A percentile compares a stretch with the other conserved stretches of the same genome.
These are phyloP conservation scores for Ascaphus truei DNA, from an alignment of 2,113 vertebrate species.

Conservation along the genomic window DNA sequence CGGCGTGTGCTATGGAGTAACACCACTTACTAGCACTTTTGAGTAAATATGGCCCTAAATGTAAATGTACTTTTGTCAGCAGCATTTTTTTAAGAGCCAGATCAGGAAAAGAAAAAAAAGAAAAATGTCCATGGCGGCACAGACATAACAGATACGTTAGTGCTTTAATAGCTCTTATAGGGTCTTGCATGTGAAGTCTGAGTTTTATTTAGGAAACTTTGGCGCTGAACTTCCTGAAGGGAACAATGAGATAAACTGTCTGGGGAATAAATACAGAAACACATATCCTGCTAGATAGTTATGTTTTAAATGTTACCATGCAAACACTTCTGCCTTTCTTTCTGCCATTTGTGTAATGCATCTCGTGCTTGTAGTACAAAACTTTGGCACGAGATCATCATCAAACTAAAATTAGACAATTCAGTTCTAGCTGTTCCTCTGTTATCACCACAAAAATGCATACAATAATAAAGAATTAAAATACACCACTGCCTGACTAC, in stretches of 20 bases:
- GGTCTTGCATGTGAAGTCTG: background rate
- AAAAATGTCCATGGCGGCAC: no score
- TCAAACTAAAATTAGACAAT: background rate
- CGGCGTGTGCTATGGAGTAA: no score
- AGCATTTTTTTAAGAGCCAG: no score
- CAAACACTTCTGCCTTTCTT: background rate
- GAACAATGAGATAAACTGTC: constrained; percentile 20
- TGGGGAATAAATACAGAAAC: background rate
- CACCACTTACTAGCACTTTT: no score
- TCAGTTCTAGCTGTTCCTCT: background rate
- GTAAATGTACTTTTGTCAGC: no score
- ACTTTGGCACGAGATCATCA: background rate
- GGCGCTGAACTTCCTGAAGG: constrained; percentile 1
- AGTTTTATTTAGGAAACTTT: background rate
- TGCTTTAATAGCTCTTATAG: no score
- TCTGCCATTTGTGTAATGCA: background rate
- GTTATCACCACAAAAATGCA: background rate
- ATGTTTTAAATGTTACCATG: constrained; percentile 2
- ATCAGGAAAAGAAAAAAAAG: no score
- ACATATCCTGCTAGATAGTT: background rate
- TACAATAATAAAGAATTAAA: no score
- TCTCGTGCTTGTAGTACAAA: background rate
- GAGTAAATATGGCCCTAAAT: no score
- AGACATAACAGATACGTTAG: no score
- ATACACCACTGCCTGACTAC: no score